Percentiles rank a stretch among this genome's conserved stretches.
phyloP scores from a whole-genome alignment of 2,888 invertebrate species.

The Mimachlamys varia region DNA sequence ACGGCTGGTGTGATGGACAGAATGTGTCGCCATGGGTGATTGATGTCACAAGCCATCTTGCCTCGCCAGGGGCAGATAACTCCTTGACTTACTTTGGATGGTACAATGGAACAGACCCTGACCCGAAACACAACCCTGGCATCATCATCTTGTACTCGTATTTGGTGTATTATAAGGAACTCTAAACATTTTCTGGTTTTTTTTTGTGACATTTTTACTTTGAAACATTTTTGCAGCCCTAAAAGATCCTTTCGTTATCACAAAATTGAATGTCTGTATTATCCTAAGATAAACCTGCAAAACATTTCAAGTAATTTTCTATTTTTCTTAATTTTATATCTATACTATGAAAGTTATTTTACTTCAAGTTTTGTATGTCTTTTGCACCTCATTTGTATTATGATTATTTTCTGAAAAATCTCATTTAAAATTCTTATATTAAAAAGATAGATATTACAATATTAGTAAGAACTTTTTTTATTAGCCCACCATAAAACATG shows the following conservation, averaged over 20 bases:
- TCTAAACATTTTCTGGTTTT: not conserved
- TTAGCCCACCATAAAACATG: no score
- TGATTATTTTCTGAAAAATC: no score
- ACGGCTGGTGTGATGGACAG: constrained; percentile 74
- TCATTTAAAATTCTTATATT: not conserved
- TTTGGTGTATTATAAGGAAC: constrained; percentile 58
- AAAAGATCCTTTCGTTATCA: not conserved
- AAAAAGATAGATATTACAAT: not conserved
- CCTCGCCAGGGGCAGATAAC: constrained; percentile 49
- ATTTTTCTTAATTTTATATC: no score
- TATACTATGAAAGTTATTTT: no score
- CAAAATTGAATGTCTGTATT: not conserved
- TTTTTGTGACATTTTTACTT: not conserved
- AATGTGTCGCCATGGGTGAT: constrained; percentile 64
- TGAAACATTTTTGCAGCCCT: not conserved
- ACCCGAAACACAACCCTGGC: constrained; percentile 68
- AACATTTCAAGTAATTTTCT: no score
- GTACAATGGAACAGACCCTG: constrained; percentile 66
- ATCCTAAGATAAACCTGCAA: not conserved
- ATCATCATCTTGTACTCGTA: constrained; percentile 67
- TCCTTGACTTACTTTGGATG: constrained; percentile 64
- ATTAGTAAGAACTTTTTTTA: not conserved
- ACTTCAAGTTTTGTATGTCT: no score
- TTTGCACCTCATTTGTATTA: no score
- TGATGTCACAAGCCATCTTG: constrained; percentile 56